phyloP scores from a whole-genome alignment of 2,888 invertebrate genomes.

The Temnothorax unifasciatus region DNA sequence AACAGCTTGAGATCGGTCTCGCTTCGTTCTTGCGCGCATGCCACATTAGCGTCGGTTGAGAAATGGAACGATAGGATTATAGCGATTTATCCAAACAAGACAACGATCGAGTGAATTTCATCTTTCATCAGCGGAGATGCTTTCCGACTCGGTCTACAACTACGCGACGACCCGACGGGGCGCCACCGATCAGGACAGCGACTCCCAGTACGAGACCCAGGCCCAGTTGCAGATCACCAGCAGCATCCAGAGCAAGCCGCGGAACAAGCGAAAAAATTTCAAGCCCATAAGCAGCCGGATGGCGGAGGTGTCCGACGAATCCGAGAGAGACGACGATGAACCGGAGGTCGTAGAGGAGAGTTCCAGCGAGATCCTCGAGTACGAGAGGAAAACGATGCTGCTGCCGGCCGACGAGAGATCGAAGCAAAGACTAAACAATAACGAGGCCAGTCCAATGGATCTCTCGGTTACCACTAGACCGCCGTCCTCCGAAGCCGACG shows the following conservation, averaged over 20 bases:
- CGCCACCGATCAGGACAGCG: slow-evolving; percentile 84
- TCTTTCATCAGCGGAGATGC: slow-evolving; percentile 84
- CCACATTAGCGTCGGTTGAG: slow-evolving; percentile 34
- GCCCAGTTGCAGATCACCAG: slow-evolving; percentile 80
- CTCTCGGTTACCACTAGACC: slow-evolving; percentile 84
- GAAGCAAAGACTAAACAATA: slow-evolving; percentile 80
- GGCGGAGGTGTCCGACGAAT: slow-evolving; percentile 85
- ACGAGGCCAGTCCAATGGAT: slow-evolving; percentile 85
- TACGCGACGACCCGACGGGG: slow-evolving; percentile 85
- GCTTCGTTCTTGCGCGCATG: not conserved
- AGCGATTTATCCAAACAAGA: slow-evolving; percentile 29
- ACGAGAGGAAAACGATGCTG: slow-evolving; percentile 81
- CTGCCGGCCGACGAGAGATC: slow-evolving; percentile 79
- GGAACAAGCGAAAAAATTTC: slow-evolving; percentile 88
- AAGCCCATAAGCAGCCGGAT: slow-evolving; percentile 86
- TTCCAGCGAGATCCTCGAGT: slow-evolving; percentile 79
- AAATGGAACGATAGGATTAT: slow-evolving; percentile 27
- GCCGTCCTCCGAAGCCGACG: slow-evolving; percentile 82
- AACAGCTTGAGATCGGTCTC: slow-evolving; percentile 14
- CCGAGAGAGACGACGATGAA: slow-evolving; percentile 79
- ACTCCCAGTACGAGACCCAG: slow-evolving; percentile 83
- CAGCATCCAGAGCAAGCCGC: slow-evolving; percentile 82
- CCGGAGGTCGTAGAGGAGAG: slow-evolving; percentile 73
- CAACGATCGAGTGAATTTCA: slow-evolving; percentile 43
- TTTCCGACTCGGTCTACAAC: slow-evolving; percentile 86